Percentiles rank a stretch among this genome's conserved stretches.
Conservation (phyloP, 2,888 invertebrate species). For the Elegia similella region DNA sequence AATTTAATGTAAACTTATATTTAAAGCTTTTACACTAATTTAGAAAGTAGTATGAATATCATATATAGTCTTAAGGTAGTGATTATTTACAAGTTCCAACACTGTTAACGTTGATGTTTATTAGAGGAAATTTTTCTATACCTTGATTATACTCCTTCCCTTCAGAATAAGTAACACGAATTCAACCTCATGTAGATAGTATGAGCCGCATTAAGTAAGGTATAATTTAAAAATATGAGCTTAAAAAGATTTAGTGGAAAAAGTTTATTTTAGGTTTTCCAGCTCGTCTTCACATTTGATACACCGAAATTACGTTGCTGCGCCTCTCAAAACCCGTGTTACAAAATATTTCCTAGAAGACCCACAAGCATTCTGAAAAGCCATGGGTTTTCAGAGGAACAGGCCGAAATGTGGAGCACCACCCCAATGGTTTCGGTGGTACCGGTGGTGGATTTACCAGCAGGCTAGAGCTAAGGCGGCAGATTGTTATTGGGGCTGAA, state of each 20-base stretch:
- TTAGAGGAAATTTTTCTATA: slow-evolving; percentile 58
- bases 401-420: too few species aligned
- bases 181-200: slow-evolving; percentile 6
- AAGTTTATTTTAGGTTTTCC: neutral
- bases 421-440: too few species aligned
- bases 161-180: slow-evolving; percentile 1
- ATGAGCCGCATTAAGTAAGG: too few species aligned
- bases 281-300: too few species aligned
- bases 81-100: slow-evolving; percentile 42
- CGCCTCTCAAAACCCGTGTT: too few species aligned
- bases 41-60: slow-evolving; percentile 28
- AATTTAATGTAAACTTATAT: neutral
- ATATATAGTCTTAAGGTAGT: slow-evolving; percentile 52
- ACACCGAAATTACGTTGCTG: too few species aligned
- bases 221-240: neutral
- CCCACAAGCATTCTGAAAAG: too few species aligned
- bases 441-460: too few species aligned
- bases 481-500: too few species aligned
- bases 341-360: too few species aligned
- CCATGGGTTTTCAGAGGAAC: too few species aligned
- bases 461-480: too few species aligned
- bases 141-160: slow-evolving; percentile 67
- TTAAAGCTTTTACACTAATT: slow-evolving; percentile 3
- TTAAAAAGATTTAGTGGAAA: neutral
- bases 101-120: slow-evolving; percentile 39